Evolutionary conservation across 2,113 vertebrate genomes (phyloP).

Genomic region (Scytalopus superciliaris): DNA sequence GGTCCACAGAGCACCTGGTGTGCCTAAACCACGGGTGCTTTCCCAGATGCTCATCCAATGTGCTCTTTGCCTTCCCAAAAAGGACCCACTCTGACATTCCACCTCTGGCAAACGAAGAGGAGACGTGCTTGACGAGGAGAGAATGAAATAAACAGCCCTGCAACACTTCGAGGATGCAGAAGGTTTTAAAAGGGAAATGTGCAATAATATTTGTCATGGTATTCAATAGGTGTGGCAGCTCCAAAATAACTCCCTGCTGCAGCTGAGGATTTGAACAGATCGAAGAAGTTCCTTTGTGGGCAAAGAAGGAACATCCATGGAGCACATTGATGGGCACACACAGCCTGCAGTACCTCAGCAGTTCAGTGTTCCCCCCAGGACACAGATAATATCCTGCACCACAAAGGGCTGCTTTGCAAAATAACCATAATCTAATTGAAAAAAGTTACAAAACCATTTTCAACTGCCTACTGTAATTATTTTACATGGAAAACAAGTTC

Average conservation of each 20-base stretch:
- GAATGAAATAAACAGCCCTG: not conserved
- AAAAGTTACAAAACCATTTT: not conserved
- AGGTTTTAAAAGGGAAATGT: not conserved
- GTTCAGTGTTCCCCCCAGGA: not conserved
- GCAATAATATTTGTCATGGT: not conserved
- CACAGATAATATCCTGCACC: not conserved
- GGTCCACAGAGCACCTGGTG: rapidly evolving
- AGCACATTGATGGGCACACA: not conserved
- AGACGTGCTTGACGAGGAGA: too few species aligned
- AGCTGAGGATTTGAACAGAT: not conserved
- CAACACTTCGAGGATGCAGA: not conserved
- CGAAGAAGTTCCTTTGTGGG: not conserved
- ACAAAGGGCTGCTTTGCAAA: not conserved
- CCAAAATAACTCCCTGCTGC: not conserved
- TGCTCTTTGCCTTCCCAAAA: not conserved
- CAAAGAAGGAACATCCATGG: not conserved
- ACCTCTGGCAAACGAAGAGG: not conserved
- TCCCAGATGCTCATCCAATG: not conserved
- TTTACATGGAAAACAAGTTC: not conserved
- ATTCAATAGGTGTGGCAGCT: not conserved
- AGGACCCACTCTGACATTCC: not conserved
- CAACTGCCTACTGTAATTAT: not conserved
- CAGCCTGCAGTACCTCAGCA: not conserved
- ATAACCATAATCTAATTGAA: not conserved
- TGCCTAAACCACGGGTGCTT: not conserved